Base-by-base conservation (phyloP, 2,797 vertebrate genomes). In the Diplodus puntazzo region DNA sequence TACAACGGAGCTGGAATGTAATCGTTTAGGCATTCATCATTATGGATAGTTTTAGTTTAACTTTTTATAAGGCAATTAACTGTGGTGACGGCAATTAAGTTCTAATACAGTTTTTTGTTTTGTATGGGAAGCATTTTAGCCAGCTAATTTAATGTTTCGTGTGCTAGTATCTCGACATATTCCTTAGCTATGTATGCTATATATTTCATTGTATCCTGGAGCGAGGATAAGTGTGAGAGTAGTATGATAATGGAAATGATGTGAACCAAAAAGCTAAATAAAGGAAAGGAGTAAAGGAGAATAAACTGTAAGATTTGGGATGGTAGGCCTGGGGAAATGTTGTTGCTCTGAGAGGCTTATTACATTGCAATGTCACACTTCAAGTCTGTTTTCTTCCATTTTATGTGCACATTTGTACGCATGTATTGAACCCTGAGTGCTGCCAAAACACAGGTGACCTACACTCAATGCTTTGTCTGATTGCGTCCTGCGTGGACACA, bases 11-110 rank as follows among this genome's bases (percentile, higher is more conserved):
- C 60, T 63, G 39, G 25, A 59, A 59, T 34, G 21, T 71, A 75
- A 72, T 80, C 2, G 2, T 21, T 55, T 21, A 49, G 27, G 42
- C 55, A 77, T 82, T 82, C 46, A 61, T 83, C 66, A 73, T 64
- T 43, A 68, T 52, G 17, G 45, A 77, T 81, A 7, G 50, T 79
- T 79, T 69, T 45, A 77, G 54, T 77, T 69, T 54, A 77, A 64
- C 75, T 73, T 75, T 82, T 71, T 67, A 66, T 30, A 46, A 74
- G 68, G 45, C 30, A 76, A 68, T 73, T 83, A 74, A 55, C 48
- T 64, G 2, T n/a, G 25, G 11, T 10, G 43, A 64, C 50, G 34
- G 69, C 57, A 75, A 46, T 63, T 49, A 72, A 70, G 25, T 65
- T 69, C 11, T 58, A 45, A 59, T 8, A n/a, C 3, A 54, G 12